Evolutionary conservation across 2,888 invertebrate genomes (phyloP).

Genomic region (Spatulosminthurus flaviceps): DNA sequence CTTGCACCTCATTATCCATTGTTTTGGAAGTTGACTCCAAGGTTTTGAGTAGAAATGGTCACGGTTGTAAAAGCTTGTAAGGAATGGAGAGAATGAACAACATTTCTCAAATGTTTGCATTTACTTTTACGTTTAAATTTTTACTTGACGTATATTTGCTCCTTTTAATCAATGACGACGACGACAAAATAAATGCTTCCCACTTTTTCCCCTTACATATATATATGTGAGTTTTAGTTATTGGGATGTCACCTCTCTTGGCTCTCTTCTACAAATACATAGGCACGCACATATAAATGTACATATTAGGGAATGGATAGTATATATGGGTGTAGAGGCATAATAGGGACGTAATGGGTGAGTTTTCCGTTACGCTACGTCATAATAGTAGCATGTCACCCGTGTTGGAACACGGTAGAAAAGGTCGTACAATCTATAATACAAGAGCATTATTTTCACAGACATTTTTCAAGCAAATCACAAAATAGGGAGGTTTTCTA

Average conservation of each 20-base stretch:
- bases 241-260: no score
- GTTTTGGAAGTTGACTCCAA: conserved; percentile 15
- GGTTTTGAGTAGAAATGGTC: conserved; percentile 21
- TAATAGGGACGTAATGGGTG: conserved; percentile 29
- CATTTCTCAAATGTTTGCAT: conserved; percentile 21
- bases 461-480: conserved; percentile 38
- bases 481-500: conserved; percentile 45
- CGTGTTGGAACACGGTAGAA: conserved; percentile 40
- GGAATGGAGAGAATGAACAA: neutral
- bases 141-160: conserved; percentile 29
- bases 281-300: neutral
- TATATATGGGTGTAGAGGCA: neutral
- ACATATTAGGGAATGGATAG: neutral
- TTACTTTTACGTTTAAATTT: conserved; percentile 13
- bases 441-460: conserved; percentile 27
- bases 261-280: no score
- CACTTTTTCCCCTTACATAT: no score
- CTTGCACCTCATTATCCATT: conserved; percentile 26
- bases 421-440: conserved; percentile 35
- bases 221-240: no score
- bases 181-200: conserved; percentile 41
- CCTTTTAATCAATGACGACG: conserved; percentile 18
- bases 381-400: conserved; percentile 37
- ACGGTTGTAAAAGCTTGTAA: conserved; percentile 9
- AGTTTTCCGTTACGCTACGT: conserved; percentile 34